Evolutionary conservation across 2,888 invertebrate species (phyloP), one percentile per base, ranked within the genome.

Genomic region (Sisyra terminalis): DNA sequence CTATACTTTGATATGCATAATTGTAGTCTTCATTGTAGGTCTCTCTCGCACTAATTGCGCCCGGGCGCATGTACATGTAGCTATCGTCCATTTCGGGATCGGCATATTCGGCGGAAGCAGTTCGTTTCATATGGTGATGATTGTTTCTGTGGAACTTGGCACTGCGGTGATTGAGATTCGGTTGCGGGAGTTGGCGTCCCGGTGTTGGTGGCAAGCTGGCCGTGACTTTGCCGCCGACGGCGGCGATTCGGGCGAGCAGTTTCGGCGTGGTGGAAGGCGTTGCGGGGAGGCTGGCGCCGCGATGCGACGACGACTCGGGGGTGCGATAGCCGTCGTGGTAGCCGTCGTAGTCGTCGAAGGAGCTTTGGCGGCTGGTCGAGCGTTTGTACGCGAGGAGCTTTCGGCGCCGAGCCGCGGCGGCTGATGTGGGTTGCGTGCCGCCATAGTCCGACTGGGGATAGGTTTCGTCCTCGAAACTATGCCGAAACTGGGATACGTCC

Each of bases 21-120:
- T 76, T 78, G 56, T 77, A 77, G 60, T 78, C 73, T 56, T 78
- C 75, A 58, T 75, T 76, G 59, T 75, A 78, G 45, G 55, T 57
- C 42, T 61, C 58, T 35, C 54, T 53, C 34, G 61, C 62, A 48
- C 62, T 63, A 40, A 58, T 50, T 7, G 61, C 59, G 40, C 60
- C 63, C 15, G 56, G 51, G 44, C 61, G 52, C 40, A 54, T 51
- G 47, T 63, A 65, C 49, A 57, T 59, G 47, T 58, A 57, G 49
- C 64, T 61, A 50, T 51, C 55, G 50, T 60, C 57, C 47, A 60
- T 55, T 18, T 50, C 46, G 41, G 46, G 40, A 44, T 49, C 48
- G 24, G 57, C 53, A 46, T 61, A 60, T 44, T 63, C 61, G 6
- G 60, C 62, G 5, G 63, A 64, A 44, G 54, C 60, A 17, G 61